phyloP scores from a whole-genome alignment of 2,888 invertebrate species.

The Aporophyla lueneburgensis region DNA sequence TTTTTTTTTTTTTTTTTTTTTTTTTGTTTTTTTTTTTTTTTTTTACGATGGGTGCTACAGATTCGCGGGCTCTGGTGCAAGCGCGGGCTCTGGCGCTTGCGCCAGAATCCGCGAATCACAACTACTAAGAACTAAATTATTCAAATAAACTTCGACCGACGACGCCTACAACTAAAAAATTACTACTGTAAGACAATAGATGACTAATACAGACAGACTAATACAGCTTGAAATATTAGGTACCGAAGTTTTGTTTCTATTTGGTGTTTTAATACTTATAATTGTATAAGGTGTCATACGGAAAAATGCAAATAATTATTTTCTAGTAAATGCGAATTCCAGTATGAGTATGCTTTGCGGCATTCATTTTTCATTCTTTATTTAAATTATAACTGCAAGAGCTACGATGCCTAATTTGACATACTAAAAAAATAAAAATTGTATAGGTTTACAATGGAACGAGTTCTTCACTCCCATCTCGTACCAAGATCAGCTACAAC shows the following conservation, averaged over 20 bases:
- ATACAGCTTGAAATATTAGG: neutral
- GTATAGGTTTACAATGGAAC: constrained; percentile 91
- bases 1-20: too few relatives aligned
- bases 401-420: neutral
- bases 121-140: constrained; percentile 41
- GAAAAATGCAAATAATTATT: neutral
- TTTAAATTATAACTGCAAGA: neutral
- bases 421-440: neutral
- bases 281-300: neutral
- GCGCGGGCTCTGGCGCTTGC: too few relatives aligned
- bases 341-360: neutral
- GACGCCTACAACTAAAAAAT: neutral
- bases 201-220: constrained; percentile 22
- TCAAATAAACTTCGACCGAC: constrained; percentile 36
- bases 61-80: too few relatives aligned
- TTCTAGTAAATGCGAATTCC: neutral
- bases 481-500: constrained; percentile 93
- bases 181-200: constrained; percentile 27
- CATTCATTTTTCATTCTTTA: neutral
- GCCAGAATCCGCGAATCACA: too few relatives aligned
- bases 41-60: too few relatives aligned
- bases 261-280: neutral
- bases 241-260: neutral
- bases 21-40: too few relatives aligned
- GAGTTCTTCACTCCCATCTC: constrained; percentile 92